phyloP scores from a whole-genome alignment of 2,888 invertebrate species.

The Sminthurinus aureus region DNA sequence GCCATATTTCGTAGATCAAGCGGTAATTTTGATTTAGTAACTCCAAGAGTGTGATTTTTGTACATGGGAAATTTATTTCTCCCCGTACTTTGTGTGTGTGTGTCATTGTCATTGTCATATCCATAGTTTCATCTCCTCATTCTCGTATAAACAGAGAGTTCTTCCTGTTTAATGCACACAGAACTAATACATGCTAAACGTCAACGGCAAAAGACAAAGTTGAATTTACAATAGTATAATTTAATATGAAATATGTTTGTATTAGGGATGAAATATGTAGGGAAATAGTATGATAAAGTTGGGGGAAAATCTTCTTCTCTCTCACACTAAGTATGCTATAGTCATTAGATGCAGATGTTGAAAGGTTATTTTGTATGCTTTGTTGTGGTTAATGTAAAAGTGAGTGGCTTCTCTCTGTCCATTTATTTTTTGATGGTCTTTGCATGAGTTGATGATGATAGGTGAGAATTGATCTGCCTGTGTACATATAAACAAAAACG shows the following conservation, averaged over 20 bases:
- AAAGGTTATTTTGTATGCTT: background rate
- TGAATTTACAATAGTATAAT: background rate
- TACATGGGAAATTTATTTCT: conserved; percentile 1
- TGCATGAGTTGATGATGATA: conserved; percentile 29
- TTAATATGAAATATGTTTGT: background rate
- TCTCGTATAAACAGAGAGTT: no score
- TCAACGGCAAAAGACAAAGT: background rate
- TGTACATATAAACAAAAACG: background rate
- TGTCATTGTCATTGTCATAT: background rate
- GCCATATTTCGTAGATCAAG: background rate
- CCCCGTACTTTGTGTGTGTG: background rate
- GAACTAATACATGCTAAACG: background rate
- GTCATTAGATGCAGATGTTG: background rate
- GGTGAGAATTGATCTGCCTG: conserved; percentile 23
- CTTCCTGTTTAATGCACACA: no score
- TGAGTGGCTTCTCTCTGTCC: conserved; percentile 9
- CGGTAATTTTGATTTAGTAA: background rate
- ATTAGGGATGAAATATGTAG: background rate
- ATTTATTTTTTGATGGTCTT: conserved; percentile 23
- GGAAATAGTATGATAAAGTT: background rate
- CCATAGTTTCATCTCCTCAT: no score
- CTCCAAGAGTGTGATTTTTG: background rate
- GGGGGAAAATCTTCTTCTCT: background rate
- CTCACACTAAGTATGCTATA: background rate
- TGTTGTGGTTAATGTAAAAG: background rate